Evolutionary conservation across 2,797 vertebrate species (phyloP).

Genomic region (Perdix hodgsoniae): DNA sequence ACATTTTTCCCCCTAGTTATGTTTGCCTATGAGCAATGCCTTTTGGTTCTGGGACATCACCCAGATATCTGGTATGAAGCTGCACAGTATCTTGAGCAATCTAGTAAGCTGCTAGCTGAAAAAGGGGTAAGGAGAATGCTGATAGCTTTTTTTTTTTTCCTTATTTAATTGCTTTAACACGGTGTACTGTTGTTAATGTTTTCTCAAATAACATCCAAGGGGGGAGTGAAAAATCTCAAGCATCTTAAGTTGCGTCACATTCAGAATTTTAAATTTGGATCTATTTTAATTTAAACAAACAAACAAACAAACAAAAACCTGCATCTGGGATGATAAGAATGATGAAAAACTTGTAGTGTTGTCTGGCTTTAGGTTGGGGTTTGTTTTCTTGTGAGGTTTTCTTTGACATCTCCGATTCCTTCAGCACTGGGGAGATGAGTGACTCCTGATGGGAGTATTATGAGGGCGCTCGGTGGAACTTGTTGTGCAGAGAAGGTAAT

Average conservation of each 20-base stretch:
- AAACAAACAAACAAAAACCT: neutral
- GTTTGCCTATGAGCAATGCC: slow-evolving; percentile 99
- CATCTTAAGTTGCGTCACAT: accelerated
- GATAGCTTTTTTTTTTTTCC: neutral
- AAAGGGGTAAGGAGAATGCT: slow-evolving; percentile 89
- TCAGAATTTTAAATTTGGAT: neutral
- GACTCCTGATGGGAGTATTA: neutral
- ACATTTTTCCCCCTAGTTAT: slow-evolving; percentile 85
- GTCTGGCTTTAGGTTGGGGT: neutral
- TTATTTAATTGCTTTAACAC: neutral
- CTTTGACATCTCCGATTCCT: neutral
- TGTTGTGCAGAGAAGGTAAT: neutral
- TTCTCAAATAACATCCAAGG: neutral
- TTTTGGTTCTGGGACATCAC: slow-evolving; percentile 97
- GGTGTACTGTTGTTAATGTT: neutral
- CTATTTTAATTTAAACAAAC: neutral
- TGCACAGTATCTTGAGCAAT: slow-evolving; percentile 98
- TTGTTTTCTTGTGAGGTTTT: neutral
- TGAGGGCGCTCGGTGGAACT: neutral
- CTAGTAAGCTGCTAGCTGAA: slow-evolving; percentile 97
- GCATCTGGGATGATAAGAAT: neutral
- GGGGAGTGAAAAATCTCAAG: neutral
- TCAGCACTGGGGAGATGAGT: neutral
- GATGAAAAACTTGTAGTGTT: neutral
- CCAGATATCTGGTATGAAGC: slow-evolving; percentile 99